A percentile compares a stretch with the other conserved stretches of the same genome.
phyloP scores from a whole-genome alignment of 2,797 vertebrate species.

The Huso huso region DNA sequence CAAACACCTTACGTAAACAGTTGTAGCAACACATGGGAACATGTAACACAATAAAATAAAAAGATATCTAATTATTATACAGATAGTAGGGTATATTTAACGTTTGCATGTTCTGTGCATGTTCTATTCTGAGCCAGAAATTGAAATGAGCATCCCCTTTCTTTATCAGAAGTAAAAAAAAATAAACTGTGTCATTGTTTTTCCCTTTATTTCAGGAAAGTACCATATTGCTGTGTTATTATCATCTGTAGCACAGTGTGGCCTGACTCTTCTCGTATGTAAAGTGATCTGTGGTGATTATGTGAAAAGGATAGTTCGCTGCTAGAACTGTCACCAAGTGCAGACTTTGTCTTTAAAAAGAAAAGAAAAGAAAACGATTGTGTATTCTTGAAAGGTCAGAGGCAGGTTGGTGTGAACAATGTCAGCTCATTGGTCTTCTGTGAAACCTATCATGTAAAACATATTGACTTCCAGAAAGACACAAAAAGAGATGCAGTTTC shows the following conservation, averaged over 20 bases:
- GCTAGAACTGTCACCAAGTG: slow-evolving; percentile 37
- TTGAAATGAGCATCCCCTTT: neutral
- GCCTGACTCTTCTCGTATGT: slow-evolving; percentile 47
- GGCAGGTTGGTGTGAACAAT: slow-evolving; percentile 40
- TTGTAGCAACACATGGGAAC: too few relatives aligned
- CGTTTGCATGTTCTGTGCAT: too few relatives aligned
- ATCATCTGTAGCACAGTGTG: slow-evolving; percentile 17
- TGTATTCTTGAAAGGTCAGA: slow-evolving; percentile 39
- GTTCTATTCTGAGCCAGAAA: neutral
- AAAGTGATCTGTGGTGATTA: slow-evolving; percentile 58
- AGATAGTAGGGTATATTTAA: too few relatives aligned
- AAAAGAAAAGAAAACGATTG: slow-evolving; percentile 34
- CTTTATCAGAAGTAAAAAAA: neutral
- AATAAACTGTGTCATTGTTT: too few relatives aligned
- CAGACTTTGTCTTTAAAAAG: slow-evolving; percentile 39
- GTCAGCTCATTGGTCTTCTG: slow-evolving; percentile 32
- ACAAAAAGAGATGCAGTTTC: slow-evolving; percentile 33
- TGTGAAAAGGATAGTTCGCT: slow-evolving; percentile 33
- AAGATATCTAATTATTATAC: too few relatives aligned
- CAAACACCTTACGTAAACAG: too few relatives aligned
- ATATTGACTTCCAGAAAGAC: slow-evolving; percentile 32
- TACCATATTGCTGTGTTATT: slow-evolving; percentile 40
- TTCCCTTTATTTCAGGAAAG: too few relatives aligned
- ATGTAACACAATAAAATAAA: too few relatives aligned
- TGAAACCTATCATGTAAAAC: slow-evolving; percentile 42